phyloP scores from a whole-genome alignment of 2,888 invertebrate genomes.

The Bombylius discolor region DNA sequence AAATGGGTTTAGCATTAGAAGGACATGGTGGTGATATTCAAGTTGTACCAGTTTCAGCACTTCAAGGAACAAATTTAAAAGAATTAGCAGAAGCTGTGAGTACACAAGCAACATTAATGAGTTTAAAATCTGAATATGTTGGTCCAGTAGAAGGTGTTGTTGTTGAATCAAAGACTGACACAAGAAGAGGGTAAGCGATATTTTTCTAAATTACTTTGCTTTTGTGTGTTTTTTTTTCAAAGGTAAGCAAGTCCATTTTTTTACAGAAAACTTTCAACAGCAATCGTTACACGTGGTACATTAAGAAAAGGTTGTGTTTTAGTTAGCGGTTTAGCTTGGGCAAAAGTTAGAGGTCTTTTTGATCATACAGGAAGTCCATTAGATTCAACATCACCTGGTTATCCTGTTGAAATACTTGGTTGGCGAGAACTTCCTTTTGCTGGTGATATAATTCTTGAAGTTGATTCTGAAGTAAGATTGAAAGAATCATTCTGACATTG shows the following conservation, averaged over 20 bases:
- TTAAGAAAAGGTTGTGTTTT: slow-evolving; percentile 61
- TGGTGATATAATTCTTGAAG: slow-evolving; percentile 79
- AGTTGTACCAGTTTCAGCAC: slow-evolving; percentile 80
- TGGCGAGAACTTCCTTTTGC: slow-evolving; percentile 84
- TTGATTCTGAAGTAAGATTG: slow-evolving; percentile 51
- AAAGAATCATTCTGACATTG: not conserved
- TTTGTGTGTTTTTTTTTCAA: not conserved
- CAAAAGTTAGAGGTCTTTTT: slow-evolving; percentile 67
- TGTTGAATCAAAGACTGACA: slow-evolving; percentile 68
- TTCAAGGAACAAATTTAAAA: slow-evolving; percentile 66
- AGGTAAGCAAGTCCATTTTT: not conserved
- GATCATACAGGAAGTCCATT: slow-evolving; percentile 60
- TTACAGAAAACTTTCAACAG: slow-evolving; percentile 69
- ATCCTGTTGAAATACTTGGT: slow-evolving; percentile 75
- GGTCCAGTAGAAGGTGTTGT: slow-evolving; percentile 83
- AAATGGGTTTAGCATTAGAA: slow-evolving; percentile 72
- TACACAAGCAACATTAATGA: slow-evolving; percentile 74
- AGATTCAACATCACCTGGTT: slow-evolving; percentile 53
- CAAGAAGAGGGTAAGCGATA: slow-evolving; percentile 45
- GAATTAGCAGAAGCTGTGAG: slow-evolving; percentile 70
- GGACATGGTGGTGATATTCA: slow-evolving; percentile 85
- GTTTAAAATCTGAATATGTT: slow-evolving; percentile 67
- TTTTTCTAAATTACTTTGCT: not conserved
- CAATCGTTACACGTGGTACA: slow-evolving; percentile 74
- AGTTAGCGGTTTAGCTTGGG: slow-evolving; percentile 75